phyloP scores from a whole-genome alignment of 2,113 vertebrate genomes.

The Mystacornis crossleyi region DNA sequence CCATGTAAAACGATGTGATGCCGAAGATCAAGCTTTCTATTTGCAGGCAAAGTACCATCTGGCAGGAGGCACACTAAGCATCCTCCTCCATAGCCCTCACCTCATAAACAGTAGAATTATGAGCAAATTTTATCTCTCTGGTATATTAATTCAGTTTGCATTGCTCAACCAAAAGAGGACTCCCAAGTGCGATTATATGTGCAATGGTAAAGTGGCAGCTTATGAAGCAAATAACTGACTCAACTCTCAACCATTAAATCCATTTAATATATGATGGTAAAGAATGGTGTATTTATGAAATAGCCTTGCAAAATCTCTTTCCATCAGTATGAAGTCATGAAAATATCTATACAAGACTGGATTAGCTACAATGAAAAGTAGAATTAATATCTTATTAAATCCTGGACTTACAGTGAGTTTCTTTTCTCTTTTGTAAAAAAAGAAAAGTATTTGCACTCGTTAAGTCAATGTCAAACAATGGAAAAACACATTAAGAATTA shows the following conservation, averaged over 20 bases:
- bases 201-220: neutral
- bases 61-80: neutral
- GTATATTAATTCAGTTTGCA: neutral
- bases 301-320: neutral
- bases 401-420: neutral
- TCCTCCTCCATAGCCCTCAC: neutral
- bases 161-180: neutral
- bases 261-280: neutral
- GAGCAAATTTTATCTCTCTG: neutral
- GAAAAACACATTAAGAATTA: neutral
- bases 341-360: neutral
- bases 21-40: conserved; percentile 3
- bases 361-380: neutral
- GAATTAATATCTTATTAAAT: neutral
- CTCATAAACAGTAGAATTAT: neutral
- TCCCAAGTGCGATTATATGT: neutral
- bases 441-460: neutral
- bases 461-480: neutral
- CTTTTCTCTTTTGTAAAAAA: neutral
- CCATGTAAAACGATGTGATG: neutral
- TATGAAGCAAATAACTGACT: neutral
- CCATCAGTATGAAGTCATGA: neutral
- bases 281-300: neutral
- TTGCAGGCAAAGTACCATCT: neutral
- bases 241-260: neutral